Base-by-base conservation (phyloP, 2,797 vertebrate species). In the Valencia hispanica region DNA sequence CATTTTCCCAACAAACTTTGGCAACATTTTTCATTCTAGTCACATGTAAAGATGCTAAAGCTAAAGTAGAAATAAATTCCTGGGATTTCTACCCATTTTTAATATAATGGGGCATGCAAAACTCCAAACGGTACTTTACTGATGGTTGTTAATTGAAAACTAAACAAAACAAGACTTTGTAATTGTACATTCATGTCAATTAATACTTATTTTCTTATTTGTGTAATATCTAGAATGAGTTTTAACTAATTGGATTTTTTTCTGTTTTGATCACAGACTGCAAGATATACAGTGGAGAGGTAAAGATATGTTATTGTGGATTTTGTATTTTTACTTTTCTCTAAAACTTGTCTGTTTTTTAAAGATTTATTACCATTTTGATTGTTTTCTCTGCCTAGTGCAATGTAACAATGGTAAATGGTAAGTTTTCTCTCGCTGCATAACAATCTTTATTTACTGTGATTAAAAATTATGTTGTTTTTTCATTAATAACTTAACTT, bases 201-300 rank as follows among this genome's bases (percentile, higher is more conserved):
- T 32, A 0, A 61, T 61, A n/a, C n/a, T 61, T 61, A 2, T 20
- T 20, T 10, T 4, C 7, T 55, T n/a, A 45, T n/a, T n/a, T n/a
- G n/a, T n/a, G n/a, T n/a, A n/a, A n/a, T 15, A n/a, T 27, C 9
- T 61, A 32, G 68, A 50, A 72, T 50, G 1, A 1, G 30, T 74
- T 72, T 78, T 25, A 0, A 0, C 12, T 39, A 66, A n/a, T n/a
- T n/a, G n/a, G n/a, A n/a, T n/a, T n/a, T n/a, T 36, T 4, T 1
- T 36, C n/a, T 77, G 53, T 0, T 57, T 74, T 72, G 73, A 2
- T 84, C 65, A 12, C 15, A 96, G 95, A 81, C 43, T 96, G 95
- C 82, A 47, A 76, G 74, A 83, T 90, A n/a, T 88, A 88, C 88
- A 81, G 41, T 9, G 82, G 84, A 75, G 2, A 89, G 91, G 95